Base-by-base conservation (phyloP, 2,113 vertebrate genomes). In the Pachypanchax playfairii region DNA sequence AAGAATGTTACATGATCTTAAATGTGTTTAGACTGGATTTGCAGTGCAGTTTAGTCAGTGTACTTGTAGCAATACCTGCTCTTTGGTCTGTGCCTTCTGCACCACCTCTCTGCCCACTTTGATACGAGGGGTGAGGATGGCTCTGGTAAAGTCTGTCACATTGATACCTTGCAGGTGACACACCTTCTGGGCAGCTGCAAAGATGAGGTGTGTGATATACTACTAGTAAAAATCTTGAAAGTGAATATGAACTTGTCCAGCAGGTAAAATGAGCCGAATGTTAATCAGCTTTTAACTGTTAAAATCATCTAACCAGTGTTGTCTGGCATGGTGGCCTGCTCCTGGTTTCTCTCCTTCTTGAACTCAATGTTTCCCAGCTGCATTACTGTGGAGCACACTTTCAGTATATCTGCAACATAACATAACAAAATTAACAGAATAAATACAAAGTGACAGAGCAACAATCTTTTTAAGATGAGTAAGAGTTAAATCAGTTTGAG, bases 31-130 rank as follows among this genome's bases (percentile, higher is more conserved):
- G 38, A 17, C 35, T 21, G 7, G 4, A n/a, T 3, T 20, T 29
- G n/a, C 22, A 38, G 5, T 6, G 24, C 20, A 50, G 2, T 48
- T 35, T 46, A 4, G 15, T 44, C 0, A 46, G 14, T 8, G 57
- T 62, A 57, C 13, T 31, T 4, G 6, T 29, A 28, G 3, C 1
- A 14, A n/a, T 54, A 98, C 97, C 95, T 98, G 97, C 59, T 98
- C 97, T 85, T 98, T 98, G 47, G 97, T 98, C 84, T 98, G 97
- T 1, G 96, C 96, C 85, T 98, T 98, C 90, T 98, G 97, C 12
- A 98, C 96, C 36, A 97, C 91, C 22, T 99, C 97, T 64, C 97
- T 85, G 46, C 96, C 97, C 0, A 98, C 97, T 91, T 98, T 98
- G 89, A 98, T 98, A 24, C 96, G 93, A 44, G 97, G 97, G 13